Evolutionary conservation across 64 coral and sea anemone species (phyloP), one percentile per base, ranked within the genome.

Genomic region (Pachyseris speciosa): DNA sequence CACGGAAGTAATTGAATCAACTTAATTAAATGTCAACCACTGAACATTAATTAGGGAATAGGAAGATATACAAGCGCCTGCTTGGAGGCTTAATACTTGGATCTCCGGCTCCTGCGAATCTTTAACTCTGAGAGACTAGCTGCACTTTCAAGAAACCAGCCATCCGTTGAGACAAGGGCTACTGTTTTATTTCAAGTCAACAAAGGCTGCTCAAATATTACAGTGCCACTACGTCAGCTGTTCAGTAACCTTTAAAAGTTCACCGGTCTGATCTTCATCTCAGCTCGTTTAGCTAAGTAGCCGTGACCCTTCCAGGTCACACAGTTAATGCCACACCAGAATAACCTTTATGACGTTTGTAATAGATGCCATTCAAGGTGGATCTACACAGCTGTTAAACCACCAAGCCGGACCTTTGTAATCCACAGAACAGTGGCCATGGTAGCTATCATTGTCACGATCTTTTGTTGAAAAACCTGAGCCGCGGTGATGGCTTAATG

Each of bases 391-490:
- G 1, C 10, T 32, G 16, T 77, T 92, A 30, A 67, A 92, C 90
- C 90, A 92, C 90, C 90, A 92, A 0, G 37, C 90, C 32, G 51
- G 7, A 19, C 70, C 83, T 9, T 83, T 77, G 34, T 24, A 92
- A 5, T 1, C 2, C 4, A 41, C 13, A 22, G 47, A 81, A 64
- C 90, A 92, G 71, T 77, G 86, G 4, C 5, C n/a, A 13, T 9
- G 16, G 7, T 4, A 33, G 0, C 27, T 47, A 40, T 92, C 90
- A 65, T 92, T 86, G 73, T 92, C 83, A 12, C 42, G 52, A 61
- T 92, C 90, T 85, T 73, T 70, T 25, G 83, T 92, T 9, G 90
- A 75, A 44, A 92, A 92, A 7, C 40, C 38, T 41, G 74, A 40
- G 44, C 29, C 37, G 5, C 47, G 40, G 6, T 87, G 53, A 68